Conservation (phyloP, 2,113 vertebrate species). For the Dromaius novaehollandiae region DNA sequence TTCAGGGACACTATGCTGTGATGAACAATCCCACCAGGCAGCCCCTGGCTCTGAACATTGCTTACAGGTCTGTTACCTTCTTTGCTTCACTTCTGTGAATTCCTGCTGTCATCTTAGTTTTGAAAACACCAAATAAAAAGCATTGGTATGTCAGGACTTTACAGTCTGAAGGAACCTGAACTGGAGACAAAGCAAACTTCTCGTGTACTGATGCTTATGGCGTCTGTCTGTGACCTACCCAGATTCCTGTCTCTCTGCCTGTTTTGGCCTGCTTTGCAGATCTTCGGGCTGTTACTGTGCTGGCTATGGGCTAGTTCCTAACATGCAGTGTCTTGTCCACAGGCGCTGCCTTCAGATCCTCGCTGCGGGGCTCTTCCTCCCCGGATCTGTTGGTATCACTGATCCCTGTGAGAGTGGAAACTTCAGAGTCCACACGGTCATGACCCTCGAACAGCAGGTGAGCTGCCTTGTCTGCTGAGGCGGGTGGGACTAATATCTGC, state of each 20-base stretch:
- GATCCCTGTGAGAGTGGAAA: constrained; percentile 97
- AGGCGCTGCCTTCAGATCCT: constrained; percentile 98
- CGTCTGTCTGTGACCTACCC: too few relatives aligned
- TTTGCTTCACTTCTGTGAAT: rapidly evolving
- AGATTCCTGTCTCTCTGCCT: not conserved
- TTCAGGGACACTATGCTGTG: constrained; percentile 93
- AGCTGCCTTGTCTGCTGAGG: rapidly evolving
- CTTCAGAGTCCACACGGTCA: constrained; percentile 96
- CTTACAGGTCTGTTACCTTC: constrained; percentile 81
- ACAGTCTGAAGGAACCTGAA: too few relatives aligned
- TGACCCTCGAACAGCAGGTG: constrained; percentile 98
- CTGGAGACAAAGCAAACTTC: not conserved
- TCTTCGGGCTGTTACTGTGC: rapidly evolving
- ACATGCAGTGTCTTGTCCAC: rapidly evolving
- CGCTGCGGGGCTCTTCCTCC: constrained; percentile 93
- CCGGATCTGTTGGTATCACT: constrained; percentile 94
- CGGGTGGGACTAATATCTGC: rapidly evolving
- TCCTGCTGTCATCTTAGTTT: rapidly evolving
- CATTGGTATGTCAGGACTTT: rapidly evolving
- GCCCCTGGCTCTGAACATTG: constrained; percentile 92
- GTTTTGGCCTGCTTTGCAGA: too few relatives aligned
- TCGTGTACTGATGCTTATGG: rapidly evolving
- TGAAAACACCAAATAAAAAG: rapidly evolving
- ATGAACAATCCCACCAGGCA: constrained; percentile 98
- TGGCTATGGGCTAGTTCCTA: rapidly evolving